phyloP scores from a whole-genome alignment of 1,140 invertebrate species.

The Leguminivora glycinivorella region DNA sequence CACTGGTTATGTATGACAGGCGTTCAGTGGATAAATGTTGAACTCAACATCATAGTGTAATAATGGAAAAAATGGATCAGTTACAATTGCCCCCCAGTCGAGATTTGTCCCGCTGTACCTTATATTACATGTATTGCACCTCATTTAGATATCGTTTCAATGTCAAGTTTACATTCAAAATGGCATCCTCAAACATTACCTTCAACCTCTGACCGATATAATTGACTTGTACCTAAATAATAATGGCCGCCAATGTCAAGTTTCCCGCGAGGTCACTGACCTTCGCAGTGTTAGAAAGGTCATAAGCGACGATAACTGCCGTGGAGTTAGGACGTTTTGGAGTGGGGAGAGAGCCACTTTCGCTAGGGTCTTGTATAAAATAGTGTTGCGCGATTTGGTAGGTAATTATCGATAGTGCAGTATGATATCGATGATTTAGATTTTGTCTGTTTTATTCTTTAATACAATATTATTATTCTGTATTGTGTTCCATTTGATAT shows the following conservation, averaged over 20 bases:
- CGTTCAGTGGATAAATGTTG: too few species aligned
- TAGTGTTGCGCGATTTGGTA: background rate
- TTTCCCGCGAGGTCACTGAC: conserved; percentile 4
- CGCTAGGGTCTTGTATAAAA: conserved; percentile 15
- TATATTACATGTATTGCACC: too few species aligned
- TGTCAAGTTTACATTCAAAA: too few species aligned
- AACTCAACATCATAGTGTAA: too few species aligned
- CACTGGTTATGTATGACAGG: too few species aligned
- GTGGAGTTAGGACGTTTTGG: background rate
- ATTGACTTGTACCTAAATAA: background rate
- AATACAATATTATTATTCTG: background rate
- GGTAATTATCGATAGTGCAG: background rate
- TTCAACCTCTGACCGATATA: background rate
- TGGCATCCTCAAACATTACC: conserved; percentile 3
- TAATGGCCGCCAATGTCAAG: conserved; percentile 10
- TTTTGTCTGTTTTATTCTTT: background rate
- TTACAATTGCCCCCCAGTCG: too few species aligned
- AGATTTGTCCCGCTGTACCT: too few species aligned
- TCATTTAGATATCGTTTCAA: too few species aligned
- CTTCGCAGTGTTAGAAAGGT: background rate
- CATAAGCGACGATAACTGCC: background rate
- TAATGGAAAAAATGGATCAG: too few species aligned
- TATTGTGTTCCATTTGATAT: too few species aligned
- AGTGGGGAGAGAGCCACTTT: background rate
- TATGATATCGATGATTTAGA: background rate